Conservation (phyloP, 2,797 vertebrate genomes). For the Scleropages formosus region DNA sequence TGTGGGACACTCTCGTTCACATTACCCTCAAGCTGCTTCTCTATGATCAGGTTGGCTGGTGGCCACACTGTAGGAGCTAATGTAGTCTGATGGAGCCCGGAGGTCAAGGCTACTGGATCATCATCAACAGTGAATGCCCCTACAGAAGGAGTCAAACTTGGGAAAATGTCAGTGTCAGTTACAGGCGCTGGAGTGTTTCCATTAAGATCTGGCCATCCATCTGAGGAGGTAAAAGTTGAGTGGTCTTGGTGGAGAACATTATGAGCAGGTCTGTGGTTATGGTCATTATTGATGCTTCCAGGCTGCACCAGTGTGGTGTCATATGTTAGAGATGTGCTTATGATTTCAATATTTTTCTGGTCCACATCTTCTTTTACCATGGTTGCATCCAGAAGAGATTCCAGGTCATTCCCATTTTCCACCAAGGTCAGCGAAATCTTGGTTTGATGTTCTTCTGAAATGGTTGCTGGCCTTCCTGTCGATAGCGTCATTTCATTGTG, state of each 20-base stretch:
- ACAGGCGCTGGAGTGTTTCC: background rate
- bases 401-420: conserved; percentile 17
- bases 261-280: background rate
- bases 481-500: conserved; percentile 9
- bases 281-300: background rate
- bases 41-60: background rate
- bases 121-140: conserved; percentile 38
- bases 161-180: background rate
- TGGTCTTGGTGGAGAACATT: background rate
- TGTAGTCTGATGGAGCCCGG: conserved; percentile 13
- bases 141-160: conserved; percentile 25
- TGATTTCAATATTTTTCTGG: background rate
- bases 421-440: background rate
- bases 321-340: background rate
- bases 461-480: conserved; percentile 4
- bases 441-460: background rate
- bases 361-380: background rate
- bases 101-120: conserved; percentile 15
- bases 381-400: conserved; percentile 16
- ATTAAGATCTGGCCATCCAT: background rate
- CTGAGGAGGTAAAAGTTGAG: background rate
- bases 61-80: conserved; percentile 33
- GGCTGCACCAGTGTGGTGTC: background rate
- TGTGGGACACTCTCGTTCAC: conserved; percentile 30
- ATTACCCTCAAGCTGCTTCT: conserved; percentile 8